Percentiles rank a stretch among this genome's conserved stretches.
phyloP scores from a whole-genome alignment of 2,888 invertebrate species.

The Drosophila austrosaltans region DNA sequence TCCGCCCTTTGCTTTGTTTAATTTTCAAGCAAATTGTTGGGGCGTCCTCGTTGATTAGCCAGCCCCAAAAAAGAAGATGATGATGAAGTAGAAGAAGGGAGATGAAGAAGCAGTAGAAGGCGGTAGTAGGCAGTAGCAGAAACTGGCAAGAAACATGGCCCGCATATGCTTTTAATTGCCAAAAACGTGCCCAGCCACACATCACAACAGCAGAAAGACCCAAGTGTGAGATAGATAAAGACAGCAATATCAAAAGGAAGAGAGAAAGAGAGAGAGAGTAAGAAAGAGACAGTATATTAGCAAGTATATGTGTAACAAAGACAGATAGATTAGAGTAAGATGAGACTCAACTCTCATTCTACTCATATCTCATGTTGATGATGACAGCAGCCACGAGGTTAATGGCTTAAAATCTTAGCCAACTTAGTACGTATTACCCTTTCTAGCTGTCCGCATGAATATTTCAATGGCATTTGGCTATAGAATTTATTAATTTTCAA shows the following conservation, averaged over 20 bases:
- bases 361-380: constrained; percentile 23
- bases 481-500: constrained; percentile 32
- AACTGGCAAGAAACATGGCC: constrained; percentile 44
- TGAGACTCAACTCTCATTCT: constrained; percentile 16
- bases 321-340: constrained; percentile 4
- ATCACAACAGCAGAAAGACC: constrained; percentile 20
- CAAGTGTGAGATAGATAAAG: background rate
- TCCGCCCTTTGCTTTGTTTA: constrained; percentile 56
- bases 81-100: background rate
- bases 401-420: constrained; percentile 58
- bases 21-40: constrained; percentile 63
- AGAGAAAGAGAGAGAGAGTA: constrained; percentile 13
- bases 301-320: constrained; percentile 1
- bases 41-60: constrained; percentile 69
- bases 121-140: background rate
- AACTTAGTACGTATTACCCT: constrained; percentile 25
- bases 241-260: background rate
- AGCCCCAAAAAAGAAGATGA: constrained; percentile 27
- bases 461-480: constrained; percentile 51
- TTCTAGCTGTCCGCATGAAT: constrained; percentile 38
- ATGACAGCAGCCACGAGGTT: constrained; percentile 52
- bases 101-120: constrained; percentile 17
- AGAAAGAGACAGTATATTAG: background rate
- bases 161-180: constrained; percentile 75
- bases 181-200: constrained; percentile 62